Base-by-base conservation (phyloP, 2,888 invertebrate genomes). In the Zygogramma bicolorata region DNA sequence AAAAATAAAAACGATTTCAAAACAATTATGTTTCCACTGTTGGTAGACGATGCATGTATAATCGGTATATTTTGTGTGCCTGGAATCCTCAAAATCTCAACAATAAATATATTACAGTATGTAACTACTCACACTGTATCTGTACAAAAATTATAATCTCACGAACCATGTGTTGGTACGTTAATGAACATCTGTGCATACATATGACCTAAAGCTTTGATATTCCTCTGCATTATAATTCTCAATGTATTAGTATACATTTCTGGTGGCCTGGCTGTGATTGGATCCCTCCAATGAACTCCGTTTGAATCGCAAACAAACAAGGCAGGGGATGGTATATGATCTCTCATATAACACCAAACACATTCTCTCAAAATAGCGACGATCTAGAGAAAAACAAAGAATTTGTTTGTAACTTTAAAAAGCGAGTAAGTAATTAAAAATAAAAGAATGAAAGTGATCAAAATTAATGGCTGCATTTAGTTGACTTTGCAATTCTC, bases 311-410 rank as follows among this genome's bases (percentile, higher is more conserved):
- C 94, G 65, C 92, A 90, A 1, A 89, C 88, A 81, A 95, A 96
- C 8, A 95, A 86, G 0, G 94, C 93, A 0, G 96, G 96, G 0
- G 96, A 94, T 0, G 96, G 96, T 22, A 96, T 94, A 84, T 96
- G 92, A 83, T 96, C 96, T 77, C 95, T 91, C 86, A 97, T 93
- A 84, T 96, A 97, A 81, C 93, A 93, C 96, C 97, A 97, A 69
- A 97, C 90, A 81, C 95, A 95, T 83, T 97, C 96, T 62, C 94
- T 90, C 77, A 97, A 86, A 66, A 97, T 89, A 79, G 93, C 91
- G 3, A 94, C 94, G 75, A 95, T 92, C 94, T 93, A 84, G 68
- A 88, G 84, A 70, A 76, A 63, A 46, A 46, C 18, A 59, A 63
- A 42, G 34, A 13, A 49, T 34, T 2, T 27, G n/a, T 29, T 25